These are phyloP conservation scores for Cotesia glomerata DNA, from an alignment of 1,140 invertebrate genomes.

Conservation along the genomic window DNA sequence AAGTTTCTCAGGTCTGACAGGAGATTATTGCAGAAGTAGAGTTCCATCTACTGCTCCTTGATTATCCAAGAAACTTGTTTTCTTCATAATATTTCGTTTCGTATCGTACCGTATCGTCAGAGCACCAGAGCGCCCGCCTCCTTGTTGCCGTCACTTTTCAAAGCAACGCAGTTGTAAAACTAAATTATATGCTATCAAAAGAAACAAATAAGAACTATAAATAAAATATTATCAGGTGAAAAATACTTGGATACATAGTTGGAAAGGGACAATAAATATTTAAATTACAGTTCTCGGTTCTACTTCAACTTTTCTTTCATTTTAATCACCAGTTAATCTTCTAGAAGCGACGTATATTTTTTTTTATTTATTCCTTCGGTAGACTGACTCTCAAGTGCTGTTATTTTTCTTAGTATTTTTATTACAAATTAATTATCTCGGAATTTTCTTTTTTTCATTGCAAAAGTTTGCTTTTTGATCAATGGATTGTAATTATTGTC, in stretches of 20 bases:
- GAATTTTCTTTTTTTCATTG: too few relatives aligned
- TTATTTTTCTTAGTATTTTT: too few relatives aligned
- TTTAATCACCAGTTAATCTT: too few relatives aligned
- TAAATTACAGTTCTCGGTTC: too few relatives aligned
- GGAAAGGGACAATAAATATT: too few relatives aligned
- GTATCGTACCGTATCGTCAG: background rate
- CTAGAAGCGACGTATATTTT: too few relatives aligned
- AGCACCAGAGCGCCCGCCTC: background rate
- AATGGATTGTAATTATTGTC: too few relatives aligned
- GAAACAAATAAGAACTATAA: background rate
- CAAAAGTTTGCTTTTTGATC: too few relatives aligned
- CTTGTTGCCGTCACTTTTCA: background rate
- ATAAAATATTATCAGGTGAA: background rate
- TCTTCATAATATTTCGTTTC: constrained; percentile 13
- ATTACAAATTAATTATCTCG: too few relatives aligned
- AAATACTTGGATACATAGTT: background rate
- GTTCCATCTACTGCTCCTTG: constrained; percentile 7
- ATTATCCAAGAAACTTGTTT: constrained; percentile 18
- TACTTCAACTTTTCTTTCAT: too few relatives aligned
- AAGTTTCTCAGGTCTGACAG: constrained; percentile 18
- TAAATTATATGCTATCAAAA: constrained; percentile 15
- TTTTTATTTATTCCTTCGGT: too few relatives aligned
- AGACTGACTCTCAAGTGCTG: too few relatives aligned
- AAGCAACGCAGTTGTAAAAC: background rate
- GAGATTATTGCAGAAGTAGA: constrained; percentile 20